Evolutionary conservation across 1,140 invertebrate genomes (phyloP), one percentile per base, ranked within the genome.

Genomic region (Dysdera silvatica): DNA sequence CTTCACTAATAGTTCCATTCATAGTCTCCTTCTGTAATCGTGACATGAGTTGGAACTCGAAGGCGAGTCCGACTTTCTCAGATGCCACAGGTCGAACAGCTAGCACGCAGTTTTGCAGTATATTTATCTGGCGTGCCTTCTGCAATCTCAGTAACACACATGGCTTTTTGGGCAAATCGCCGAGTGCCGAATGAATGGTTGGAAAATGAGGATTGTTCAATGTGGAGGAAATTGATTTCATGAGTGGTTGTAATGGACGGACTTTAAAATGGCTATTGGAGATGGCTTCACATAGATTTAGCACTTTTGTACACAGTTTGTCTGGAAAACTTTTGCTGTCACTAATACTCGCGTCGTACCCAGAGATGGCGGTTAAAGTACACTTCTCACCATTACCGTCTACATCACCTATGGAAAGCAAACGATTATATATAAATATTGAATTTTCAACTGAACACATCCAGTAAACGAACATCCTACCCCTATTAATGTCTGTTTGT

Each of bases 131-230:
- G 8, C 20, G n/a, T 53, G 37, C 33, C 14, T 63, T 51, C 4
- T 58, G 40, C 6, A 45, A 28, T 47, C 49, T 40, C 12, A 65
- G 45, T 18, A 65, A 43, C 3, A 60, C 63, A 60, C 57, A 60
- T 26, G 63, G 63, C n/a, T 59, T 60, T 28, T 18, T 28, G 29
- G 63, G 51, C 32, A 65, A 51, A 65, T 65, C 63, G 51, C 28
- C 54, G 23, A 65, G 28, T 47, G 57, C 63, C 23, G 63, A 59
- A 26, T 60, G 63, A n/a, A 65, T 65, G 7, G 49, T 65, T 23
- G 63, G 63, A 23, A 65, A 47, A 60, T 65, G 63, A 26, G 57
- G 63, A 55, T 54, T 54, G 33, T 29, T 54, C 26, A 53, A 4
- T 2, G 51, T 54, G 8, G 57, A 65, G 7, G 57, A 29, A 48